Evolutionary conservation across 2,113 vertebrate species (phyloP).

Genomic region (Mellivora capensis): DNA sequence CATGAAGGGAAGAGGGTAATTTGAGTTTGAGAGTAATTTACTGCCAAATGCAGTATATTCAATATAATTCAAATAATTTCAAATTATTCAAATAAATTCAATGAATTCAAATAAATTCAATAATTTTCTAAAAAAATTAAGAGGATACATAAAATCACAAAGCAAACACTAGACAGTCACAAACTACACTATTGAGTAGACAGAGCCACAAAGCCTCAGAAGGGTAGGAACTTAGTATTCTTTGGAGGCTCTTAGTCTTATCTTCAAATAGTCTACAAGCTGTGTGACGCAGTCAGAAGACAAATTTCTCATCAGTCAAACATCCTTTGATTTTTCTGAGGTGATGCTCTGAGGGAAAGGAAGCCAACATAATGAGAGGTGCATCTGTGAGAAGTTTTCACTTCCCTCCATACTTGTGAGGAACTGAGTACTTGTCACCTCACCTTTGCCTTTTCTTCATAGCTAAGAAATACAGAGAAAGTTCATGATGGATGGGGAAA

Average conservation of each 20-base stretch:
- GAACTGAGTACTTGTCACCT: neutral
- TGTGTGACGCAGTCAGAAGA: neutral
- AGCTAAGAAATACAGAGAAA: neutral
- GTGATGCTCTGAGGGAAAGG: neutral
- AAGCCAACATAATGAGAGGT: neutral
- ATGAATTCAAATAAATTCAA: too few relatives aligned
- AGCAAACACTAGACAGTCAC: neutral
- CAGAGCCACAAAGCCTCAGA: neutral
- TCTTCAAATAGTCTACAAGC: neutral
- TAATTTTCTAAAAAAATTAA: slow-evolving; percentile 23
- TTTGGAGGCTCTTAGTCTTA: fast-evolving
- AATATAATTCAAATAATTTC: too few relatives aligned
- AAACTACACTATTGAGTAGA: neutral
- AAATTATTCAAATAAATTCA: too few relatives aligned
- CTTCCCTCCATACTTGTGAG: neutral
- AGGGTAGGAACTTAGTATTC: neutral
- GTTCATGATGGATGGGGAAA: neutral
- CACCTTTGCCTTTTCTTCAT: neutral
- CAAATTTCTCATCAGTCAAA: neutral
- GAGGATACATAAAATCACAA: neutral
- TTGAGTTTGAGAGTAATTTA: neutral
- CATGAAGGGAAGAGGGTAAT: neutral
- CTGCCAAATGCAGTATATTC: neutral
- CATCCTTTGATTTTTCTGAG: neutral
- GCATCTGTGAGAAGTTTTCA: neutral